Conservation (phyloP, 2,888 invertebrate species). For the Drosophila pseudotakahashii region DNA sequence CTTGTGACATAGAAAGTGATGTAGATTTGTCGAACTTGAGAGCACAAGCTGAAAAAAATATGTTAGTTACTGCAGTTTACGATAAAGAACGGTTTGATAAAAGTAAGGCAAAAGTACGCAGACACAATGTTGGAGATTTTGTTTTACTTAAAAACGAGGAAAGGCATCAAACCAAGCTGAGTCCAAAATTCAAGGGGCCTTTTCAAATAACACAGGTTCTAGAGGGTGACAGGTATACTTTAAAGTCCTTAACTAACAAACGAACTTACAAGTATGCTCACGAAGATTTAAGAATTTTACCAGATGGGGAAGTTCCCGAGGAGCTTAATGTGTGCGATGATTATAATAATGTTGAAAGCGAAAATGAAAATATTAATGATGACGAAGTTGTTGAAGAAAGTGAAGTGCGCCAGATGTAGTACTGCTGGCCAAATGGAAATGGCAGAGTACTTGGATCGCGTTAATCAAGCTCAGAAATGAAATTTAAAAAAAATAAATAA, state of each 20-base stretch:
- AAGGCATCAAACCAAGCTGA: conserved; percentile 26
- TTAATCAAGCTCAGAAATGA: neutral
- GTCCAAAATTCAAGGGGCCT: conserved; percentile 1
- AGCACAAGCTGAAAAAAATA: too few relatives aligned
- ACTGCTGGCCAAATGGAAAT: neutral
- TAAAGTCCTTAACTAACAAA: too few relatives aligned
- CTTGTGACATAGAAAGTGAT: too few relatives aligned
- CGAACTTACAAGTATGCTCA: neutral
- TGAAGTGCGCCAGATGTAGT: neutral
- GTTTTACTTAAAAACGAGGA: conserved; percentile 8
- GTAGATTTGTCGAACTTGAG: too few relatives aligned
- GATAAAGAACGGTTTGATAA: conserved; percentile 23
- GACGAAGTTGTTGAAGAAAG: too few relatives aligned
- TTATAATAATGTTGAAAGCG: neutral
- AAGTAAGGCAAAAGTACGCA: conserved; percentile 5
- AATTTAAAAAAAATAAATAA: neutral
- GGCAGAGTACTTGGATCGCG: neutral
- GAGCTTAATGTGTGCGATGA: too few relatives aligned
- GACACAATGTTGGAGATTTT: conserved; percentile 6
- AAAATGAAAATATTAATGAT: neutral
- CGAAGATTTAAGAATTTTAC: neutral
- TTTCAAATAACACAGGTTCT: conserved; percentile 8
- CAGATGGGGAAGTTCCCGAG: neutral
- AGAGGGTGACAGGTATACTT: neutral
- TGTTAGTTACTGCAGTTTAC: conserved; percentile 8